Base-by-base conservation (phyloP, 2,113 vertebrate species). In the Corydoras sp. region DNA sequence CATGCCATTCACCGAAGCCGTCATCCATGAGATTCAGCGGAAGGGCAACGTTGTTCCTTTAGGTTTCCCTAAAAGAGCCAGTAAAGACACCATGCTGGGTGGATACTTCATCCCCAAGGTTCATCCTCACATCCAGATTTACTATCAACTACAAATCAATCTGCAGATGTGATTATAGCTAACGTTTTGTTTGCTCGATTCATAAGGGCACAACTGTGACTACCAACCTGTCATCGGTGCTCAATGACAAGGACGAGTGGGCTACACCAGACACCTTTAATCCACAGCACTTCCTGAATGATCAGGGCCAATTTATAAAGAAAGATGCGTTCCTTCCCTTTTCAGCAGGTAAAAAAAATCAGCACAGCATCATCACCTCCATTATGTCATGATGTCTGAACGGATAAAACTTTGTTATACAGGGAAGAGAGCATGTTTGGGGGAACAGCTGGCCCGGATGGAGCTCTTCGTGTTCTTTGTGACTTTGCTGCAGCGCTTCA, bases 201-300 rank as follows among this genome's bases (percentile, higher is more conserved):
- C 18, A 24, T 24, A 24, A 78, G 90, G 90, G 87, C 0, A 85
- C 88, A 11, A 14, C 81, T 9, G 5, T 92, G 69, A 35, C 88
- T 67, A 84, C 85, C 74, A 90, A 84, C 70, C 76, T 93, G 78
- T 88, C 86, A 5, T 91, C 87, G 0, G 82, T 93, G 56, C 87
- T 91, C 79, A 83, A 77, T 0, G 90, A 92, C 79, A 85, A 84
- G 3, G 50, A 68, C 0, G 83, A 87, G 71, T 91, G 90, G 88
- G 82, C 88, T 60, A 92, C 86, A 12, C 85, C 89, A 1, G 82
- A 89, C 59, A 81, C 60, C 0, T 92, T 92, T 80, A 92, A 92
- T 74, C 91, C 91, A 0, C 84, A 85, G 61, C 91, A 92, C 69
- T 93, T 92, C 71, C 79, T 92, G 82, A 88, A 91, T 70, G 53